These are phyloP conservation scores for Autographa gamma DNA, from an alignment of 2,888 invertebrate species.

Conservation along the genomic window DNA sequence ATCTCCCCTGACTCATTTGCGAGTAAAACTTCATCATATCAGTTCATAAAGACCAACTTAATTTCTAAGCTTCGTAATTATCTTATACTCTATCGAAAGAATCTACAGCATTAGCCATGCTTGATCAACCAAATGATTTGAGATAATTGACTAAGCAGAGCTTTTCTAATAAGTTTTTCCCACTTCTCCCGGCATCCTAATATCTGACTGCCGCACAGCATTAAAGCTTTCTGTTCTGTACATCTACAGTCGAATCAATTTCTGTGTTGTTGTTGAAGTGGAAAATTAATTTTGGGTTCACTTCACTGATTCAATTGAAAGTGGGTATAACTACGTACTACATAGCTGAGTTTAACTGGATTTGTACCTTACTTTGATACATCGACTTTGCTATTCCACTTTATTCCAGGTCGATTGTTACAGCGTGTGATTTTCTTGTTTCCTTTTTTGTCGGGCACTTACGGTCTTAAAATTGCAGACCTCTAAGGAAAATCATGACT, in stretches of 20 bases:
- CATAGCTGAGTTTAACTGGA: slow-evolving; percentile 47
- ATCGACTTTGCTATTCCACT: slow-evolving; percentile 17
- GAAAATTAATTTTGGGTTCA: slow-evolving; percentile 66
- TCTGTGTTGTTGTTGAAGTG: slow-evolving; percentile 54
- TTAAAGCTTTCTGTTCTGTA: background rate
- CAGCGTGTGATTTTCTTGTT: slow-evolving; percentile 19
- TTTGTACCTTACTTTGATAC: slow-evolving; percentile 29
- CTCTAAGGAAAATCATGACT: slow-evolving; percentile 34
- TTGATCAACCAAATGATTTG: background rate
- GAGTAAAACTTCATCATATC: slow-evolving; percentile 34
- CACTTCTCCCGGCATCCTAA: slow-evolving; percentile 5
- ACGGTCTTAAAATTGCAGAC: slow-evolving; percentile 14
- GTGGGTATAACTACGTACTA: slow-evolving; percentile 33
- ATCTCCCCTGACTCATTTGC: slow-evolving; percentile 61
- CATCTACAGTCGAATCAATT: background rate
- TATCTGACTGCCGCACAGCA: background rate
- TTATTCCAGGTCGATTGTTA: slow-evolving; percentile 29
- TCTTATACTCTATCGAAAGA: background rate
- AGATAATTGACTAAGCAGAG: too few relatives aligned
- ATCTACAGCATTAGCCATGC: background rate
- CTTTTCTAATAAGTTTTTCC: background rate
- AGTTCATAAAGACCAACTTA: background rate
- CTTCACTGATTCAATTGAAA: slow-evolving; percentile 61
- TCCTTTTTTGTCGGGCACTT: slow-evolving; percentile 23
- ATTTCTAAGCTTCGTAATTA: background rate